Evolutionary conservation across 1,140 invertebrate genomes (phyloP), one percentile per base, ranked within the genome.

Genomic region (Cydia fagiglandana): DNA sequence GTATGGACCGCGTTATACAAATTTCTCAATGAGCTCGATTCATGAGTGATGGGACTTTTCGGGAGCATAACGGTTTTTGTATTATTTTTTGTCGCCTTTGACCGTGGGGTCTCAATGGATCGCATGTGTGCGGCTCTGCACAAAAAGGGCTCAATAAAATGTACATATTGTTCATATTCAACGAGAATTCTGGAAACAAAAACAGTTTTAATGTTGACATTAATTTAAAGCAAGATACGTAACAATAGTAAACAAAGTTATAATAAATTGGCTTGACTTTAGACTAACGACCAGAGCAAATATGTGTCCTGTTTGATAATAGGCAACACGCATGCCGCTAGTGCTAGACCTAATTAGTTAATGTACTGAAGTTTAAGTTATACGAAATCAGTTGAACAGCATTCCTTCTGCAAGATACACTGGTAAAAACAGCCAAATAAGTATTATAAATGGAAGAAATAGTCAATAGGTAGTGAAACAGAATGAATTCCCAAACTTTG

Each of bases 21-120:
- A 84, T 85, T 90, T 87, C 82, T 92, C 89, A 91, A 92, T 92
- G 91, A 88, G 80, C 79, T 83, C 86, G 81, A 89, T 90, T 90
- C 89, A 89, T 86, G 86, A 89, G 81, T 89, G 89, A 90, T 91
- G 90, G 83, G 89, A 90, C 86, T 92, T 89, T 91, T 90, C 83
- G 86, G 86, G 88, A 86, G 85, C 87, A 84, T 91, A 92, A 91
- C 91, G 91, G 90, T 90, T 91, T 91, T 92, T 91, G 87, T 91
- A 88, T 88, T 91, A 88, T 90, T 92, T 92, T 92, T 92, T 92
- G 89, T 89, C 85, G 83, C 83, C 81, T 89, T 83, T 88, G 88
- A 88, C 88, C 89, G 91, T 91, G 91, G 86, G 90, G 86, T 53
- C 85, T 91, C 86, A 91, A 92, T 92, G 89, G 88, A 86, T 88